Conservation (phyloP, 2,113 vertebrate genomes). For the Oncorhynchus tshawytscha region DNA sequence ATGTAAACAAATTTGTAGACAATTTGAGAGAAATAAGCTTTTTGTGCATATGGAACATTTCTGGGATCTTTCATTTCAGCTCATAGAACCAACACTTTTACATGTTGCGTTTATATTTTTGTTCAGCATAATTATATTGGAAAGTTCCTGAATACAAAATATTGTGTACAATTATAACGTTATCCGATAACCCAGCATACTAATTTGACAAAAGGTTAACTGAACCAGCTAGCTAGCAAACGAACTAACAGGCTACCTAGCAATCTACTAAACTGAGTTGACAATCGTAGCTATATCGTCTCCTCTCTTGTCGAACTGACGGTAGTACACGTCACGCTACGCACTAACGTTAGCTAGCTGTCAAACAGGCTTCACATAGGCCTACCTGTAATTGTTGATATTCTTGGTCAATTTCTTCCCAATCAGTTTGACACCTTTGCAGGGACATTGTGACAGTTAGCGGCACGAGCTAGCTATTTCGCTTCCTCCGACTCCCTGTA, state of each 20-base stretch:
- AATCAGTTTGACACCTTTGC: conserved; percentile 78
- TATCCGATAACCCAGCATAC: background rate
- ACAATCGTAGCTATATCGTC: background rate
- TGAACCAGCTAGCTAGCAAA: background rate
- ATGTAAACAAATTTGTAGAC: too few relatives aligned
- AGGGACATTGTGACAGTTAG: conserved; percentile 65
- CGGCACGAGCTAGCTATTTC: background rate
- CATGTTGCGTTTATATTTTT: too few relatives aligned
- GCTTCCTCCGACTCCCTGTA: background rate
- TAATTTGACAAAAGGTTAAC: too few relatives aligned
- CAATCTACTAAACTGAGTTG: background rate
- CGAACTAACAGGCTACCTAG: background rate
- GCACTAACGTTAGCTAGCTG: background rate
- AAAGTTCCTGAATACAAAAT: background rate
- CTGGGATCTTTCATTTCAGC: too few relatives aligned
- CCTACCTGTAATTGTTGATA: conserved; percentile 89
- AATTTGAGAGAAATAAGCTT: too few relatives aligned
- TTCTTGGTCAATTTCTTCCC: conserved; percentile 85
- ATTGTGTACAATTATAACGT: background rate
- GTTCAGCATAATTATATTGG: background rate
- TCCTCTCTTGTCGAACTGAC: background rate
- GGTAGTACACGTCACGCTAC: background rate
- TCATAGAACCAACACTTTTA: too few relatives aligned
- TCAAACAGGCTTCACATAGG: background rate
- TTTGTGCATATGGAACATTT: too few relatives aligned